phyloP scores from a whole-genome alignment of 2,888 invertebrate species.

The Endotricha flammealis region DNA sequence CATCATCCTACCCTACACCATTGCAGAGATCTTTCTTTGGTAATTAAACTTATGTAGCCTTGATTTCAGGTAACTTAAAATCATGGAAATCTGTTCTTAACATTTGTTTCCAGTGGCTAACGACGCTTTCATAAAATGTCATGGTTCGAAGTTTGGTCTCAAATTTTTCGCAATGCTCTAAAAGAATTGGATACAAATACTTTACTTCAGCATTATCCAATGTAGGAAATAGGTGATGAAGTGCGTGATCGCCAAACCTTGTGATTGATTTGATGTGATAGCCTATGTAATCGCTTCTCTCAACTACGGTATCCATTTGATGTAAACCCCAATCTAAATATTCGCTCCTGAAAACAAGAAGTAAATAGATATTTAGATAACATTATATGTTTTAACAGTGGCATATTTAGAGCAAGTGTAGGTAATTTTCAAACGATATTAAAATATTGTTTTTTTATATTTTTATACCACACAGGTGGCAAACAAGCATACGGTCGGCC shows the following conservation, averaged over 20 bases:
- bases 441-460: no score
- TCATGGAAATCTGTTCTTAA: constrained; percentile 53
- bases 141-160: constrained; percentile 66
- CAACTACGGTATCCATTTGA: constrained; percentile 85
- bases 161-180: constrained; percentile 82
- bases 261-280: constrained; percentile 82
- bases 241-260: constrained; percentile 86
- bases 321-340: constrained; percentile 86
- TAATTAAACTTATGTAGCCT: no score
- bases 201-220: constrained; percentile 86
- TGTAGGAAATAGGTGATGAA: constrained; percentile 90
- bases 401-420: no score
- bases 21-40: no score
- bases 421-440: no score
- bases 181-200: constrained; percentile 80
- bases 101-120: constrained; percentile 80
- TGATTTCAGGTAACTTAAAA: constrained; percentile 29
- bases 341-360: constrained; percentile 56
- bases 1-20: background rate
- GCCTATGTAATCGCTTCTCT: constrained; percentile 82
- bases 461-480: no score
- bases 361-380: no score
- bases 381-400: no score
- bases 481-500: no score
- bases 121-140: constrained; percentile 79